Conservation (phyloP, 2,888 invertebrate species). For the Drosophila gaucha region DNA sequence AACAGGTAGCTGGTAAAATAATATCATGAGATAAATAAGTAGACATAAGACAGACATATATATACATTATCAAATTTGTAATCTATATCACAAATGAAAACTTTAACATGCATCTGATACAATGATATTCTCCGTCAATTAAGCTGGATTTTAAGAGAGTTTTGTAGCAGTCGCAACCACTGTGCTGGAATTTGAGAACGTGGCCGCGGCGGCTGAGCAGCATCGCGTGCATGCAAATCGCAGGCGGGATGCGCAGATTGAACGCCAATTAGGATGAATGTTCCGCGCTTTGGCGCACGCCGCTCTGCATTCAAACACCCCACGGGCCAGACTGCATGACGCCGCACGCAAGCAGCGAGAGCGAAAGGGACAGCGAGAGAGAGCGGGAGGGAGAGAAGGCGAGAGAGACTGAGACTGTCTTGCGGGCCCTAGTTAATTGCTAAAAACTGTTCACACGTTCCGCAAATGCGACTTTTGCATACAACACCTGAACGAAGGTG, state of each 20-base stretch:
- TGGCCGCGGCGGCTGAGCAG: constrained; percentile 35
- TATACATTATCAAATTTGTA: too few species aligned
- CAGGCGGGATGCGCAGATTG: constrained; percentile 74
- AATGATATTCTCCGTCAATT: too few species aligned
- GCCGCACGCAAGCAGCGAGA: constrained; percentile 54
- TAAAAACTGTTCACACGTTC: constrained; percentile 80
- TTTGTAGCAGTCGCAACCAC: constrained; percentile 16
- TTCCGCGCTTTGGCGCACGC: constrained; percentile 76
- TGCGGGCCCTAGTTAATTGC: constrained; percentile 69
- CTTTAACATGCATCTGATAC: too few species aligned
- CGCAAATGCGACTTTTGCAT: constrained; percentile 72
- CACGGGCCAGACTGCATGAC: constrained; percentile 74
- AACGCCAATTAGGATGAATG: constrained; percentile 85
- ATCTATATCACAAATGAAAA: too few species aligned
- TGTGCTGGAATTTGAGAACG: constrained; percentile 58
- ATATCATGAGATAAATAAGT: not conserved
- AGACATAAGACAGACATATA: too few species aligned
- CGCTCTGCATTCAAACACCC: constrained; percentile 52
- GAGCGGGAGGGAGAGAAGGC: not conserved
- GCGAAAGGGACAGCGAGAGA: not conserved
- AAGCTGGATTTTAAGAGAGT: not conserved
- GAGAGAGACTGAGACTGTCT: constrained; percentile 27
- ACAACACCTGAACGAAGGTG: constrained; percentile 38
- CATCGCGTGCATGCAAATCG: constrained; percentile 77
- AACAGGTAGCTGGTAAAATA: too few species aligned